phyloP scores from a whole-genome alignment of 2,113 vertebrate species.

The Centropristis striata region DNA sequence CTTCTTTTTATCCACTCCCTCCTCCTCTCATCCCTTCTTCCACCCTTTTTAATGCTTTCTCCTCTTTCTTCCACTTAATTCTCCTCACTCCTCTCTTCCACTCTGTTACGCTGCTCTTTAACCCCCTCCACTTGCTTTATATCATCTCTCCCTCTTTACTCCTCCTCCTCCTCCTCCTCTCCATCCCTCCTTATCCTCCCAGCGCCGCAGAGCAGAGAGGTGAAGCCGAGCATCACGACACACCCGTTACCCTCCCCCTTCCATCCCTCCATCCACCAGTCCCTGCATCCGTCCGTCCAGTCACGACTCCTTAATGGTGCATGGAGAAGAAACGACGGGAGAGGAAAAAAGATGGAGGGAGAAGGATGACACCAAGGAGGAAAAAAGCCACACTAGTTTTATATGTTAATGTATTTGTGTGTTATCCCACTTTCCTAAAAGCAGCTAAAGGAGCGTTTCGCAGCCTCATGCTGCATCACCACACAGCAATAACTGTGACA shows the following conservation, averaged over 20 bases:
- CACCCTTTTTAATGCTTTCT: background rate
- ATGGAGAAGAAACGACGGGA: constrained; percentile 18
- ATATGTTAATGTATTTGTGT: background rate
- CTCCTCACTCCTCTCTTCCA: background rate
- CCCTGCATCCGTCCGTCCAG: constrained; percentile 40
- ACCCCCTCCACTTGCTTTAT: background rate
- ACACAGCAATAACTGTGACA: constrained; percentile 30
- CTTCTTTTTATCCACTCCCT: background rate
- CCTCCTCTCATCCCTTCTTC: background rate
- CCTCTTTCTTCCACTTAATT: background rate
- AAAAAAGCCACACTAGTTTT: background rate
- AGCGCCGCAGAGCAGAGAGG: constrained; percentile 38
- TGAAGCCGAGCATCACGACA: constrained; percentile 63
- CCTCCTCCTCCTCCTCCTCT: constrained; percentile 2
- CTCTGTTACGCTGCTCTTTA: constrained; percentile 23
- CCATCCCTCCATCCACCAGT: constrained; percentile 1
- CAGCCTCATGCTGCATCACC: constrained; percentile 3
- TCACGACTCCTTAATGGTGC: constrained; percentile 69
- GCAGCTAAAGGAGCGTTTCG: background rate
- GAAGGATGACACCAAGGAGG: background rate
- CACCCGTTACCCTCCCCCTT: constrained; percentile 10
- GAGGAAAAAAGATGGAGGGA: constrained; percentile 6
- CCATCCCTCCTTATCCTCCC: background rate
- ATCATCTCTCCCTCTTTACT: background rate
- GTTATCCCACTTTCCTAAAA: background rate